phyloP scores from a whole-genome alignment of 2,797 vertebrate genomes.

The Lithobates pipiens region DNA sequence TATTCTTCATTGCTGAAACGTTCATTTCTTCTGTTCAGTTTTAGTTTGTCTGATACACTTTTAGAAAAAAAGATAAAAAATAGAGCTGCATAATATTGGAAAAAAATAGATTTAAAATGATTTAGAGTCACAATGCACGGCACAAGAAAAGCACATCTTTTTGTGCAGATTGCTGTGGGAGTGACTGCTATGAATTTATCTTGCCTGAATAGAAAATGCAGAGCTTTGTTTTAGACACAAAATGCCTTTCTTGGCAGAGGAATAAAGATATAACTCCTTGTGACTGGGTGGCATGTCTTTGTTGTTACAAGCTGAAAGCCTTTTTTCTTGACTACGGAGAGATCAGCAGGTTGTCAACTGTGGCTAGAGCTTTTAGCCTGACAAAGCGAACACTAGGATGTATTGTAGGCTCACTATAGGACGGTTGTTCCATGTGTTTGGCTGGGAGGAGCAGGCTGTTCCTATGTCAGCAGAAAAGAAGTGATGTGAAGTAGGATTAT shows the following conservation, averaged over 20 bases:
- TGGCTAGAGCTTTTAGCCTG: slow-evolving; percentile 4
- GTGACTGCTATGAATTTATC: slow-evolving; percentile 10
- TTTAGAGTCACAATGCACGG: slow-evolving; percentile 1
- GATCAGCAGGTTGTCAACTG: slow-evolving; percentile 45
- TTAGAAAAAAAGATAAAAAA: neutral
- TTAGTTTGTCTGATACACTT: slow-evolving; percentile 11
- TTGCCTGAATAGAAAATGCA: slow-evolving; percentile 28
- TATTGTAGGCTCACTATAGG: slow-evolving; percentile 4
- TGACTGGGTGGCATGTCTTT: slow-evolving; percentile 43
- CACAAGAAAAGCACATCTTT: slow-evolving; percentile 22
- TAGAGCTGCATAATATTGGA: neutral
- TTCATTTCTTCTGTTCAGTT: neutral
- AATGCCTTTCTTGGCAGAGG: slow-evolving; percentile 25
- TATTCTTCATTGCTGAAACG: too few relatives aligned
- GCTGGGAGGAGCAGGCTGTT: slow-evolving; percentile 33
- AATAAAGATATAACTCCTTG: slow-evolving; percentile 37
- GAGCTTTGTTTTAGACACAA: slow-evolving; percentile 27
- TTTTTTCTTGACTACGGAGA: slow-evolving; percentile 30
- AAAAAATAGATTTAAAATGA: slow-evolving; percentile 14
- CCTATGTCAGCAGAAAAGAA: slow-evolving; percentile 18
- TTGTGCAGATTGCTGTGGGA: slow-evolving; percentile 40
- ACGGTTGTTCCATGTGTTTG: slow-evolving; percentile 26
- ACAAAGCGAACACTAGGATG: slow-evolving; percentile 37
- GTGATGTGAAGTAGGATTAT: neutral
- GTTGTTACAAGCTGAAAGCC: slow-evolving; percentile 45